Percentiles rank a stretch among this genome's conserved stretches.
These are phyloP conservation scores for Cerceris rybyensis DNA, from an alignment of 2,888 invertebrate species.

Conservation along the genomic window DNA sequence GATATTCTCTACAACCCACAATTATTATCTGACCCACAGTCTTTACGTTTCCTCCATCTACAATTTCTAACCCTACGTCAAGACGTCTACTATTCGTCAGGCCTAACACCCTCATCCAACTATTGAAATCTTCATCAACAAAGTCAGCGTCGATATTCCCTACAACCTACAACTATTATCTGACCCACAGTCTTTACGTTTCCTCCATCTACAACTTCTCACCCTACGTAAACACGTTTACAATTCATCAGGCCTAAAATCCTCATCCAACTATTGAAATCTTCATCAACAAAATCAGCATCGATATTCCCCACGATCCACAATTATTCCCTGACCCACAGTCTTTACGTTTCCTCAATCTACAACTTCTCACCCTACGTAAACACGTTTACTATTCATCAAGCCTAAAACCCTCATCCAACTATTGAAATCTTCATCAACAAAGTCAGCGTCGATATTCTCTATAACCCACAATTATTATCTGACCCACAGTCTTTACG, in stretches of 20 bases:
- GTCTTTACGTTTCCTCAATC: too few species aligned
- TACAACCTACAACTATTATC: neutral
- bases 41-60: slow-evolving; percentile 9
- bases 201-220: slow-evolving; percentile 10
- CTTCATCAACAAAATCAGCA: too few species aligned
- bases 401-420: too few species aligned
- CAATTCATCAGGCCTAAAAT: slow-evolving; percentile 21
- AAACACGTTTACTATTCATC: too few species aligned
- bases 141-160: too few species aligned
- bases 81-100: slow-evolving; percentile 13
- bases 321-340: neutral
- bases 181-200: slow-evolving; percentile 36
- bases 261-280: too few species aligned
- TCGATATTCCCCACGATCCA: neutral
- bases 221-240: slow-evolving; percentile 20
- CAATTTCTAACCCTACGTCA: slow-evolving; percentile 5
- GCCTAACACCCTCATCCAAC: too few species aligned
- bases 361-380: too few species aligned
- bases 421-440: too few species aligned
- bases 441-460: too few species aligned
- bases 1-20: neutral
- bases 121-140: too few species aligned
- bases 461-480: neutral
- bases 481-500: slow-evolving; percentile 31
- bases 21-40: slow-evolving; percentile 33